Base-by-base conservation (phyloP, 2,888 invertebrate genomes). In the Tipula lateralis region DNA sequence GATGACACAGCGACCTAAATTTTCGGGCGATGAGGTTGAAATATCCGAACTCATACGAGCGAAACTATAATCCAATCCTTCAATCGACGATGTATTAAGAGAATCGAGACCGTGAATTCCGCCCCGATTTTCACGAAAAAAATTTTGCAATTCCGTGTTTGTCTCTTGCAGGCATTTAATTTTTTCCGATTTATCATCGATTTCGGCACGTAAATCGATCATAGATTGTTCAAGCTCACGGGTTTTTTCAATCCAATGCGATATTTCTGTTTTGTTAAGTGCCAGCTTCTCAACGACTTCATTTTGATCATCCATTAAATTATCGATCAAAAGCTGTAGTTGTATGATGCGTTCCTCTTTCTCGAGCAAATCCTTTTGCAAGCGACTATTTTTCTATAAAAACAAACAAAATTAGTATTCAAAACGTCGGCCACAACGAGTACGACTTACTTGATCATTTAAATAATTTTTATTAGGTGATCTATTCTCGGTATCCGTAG, bases 1-100 rank as follows among this genome's bases (percentile, higher is more conserved):
- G n/a, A 90, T 86, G 1, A 90, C 90, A 0, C 89, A 88, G 30
- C 86, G 86, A 0, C 87, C 90, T 2, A 90, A 85, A 86, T 89
- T 90, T 86, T 90, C 90, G 0, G 90, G 89, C 34, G 89, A 88
- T 2, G 84, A 29, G 16, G 88, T 83, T 29, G 87, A 88, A 34
- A 81, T 83, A 9, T 87, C 87, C 0, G 87, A 87, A 82, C 86
- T 86, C n/a, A n/a, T n/a, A 81, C 87, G 87, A 4, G 87, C 86
- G 39, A 87, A 86, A 0, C 89, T 88, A 9, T 86, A 84, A 85
- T 90, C 88, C 0, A 90, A 85, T 84, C 87, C 87, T 85, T 90
- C 90, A 0, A 86, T 85, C 0, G 90, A 89, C 0, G 86, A 85
- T 84, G 89, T 88, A 0, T 32, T 50, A 0, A 82, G 82, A 19